Base-by-base conservation (phyloP, 2,113 vertebrate genomes). In the Plotosus lineatus region DNA sequence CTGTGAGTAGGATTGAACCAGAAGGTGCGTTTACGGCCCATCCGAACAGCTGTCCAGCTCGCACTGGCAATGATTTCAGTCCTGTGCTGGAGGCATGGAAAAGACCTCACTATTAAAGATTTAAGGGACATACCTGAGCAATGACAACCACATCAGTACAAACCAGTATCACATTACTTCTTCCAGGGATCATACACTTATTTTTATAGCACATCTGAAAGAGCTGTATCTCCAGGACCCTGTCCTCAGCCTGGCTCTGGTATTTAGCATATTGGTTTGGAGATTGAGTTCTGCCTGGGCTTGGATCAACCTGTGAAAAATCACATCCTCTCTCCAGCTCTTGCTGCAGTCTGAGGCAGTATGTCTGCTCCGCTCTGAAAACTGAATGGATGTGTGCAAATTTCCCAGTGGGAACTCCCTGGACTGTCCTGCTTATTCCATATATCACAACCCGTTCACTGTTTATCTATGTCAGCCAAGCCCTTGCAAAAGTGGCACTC, bases 271-370 rank as follows among this genome's bases (percentile, higher is more conserved):
- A 79, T 78, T 87, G 84, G 76, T 68, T 81, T 72, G 81, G 84
- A 83, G 85, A 68, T 0, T 9, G 77, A 73, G 87, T 86, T 82
- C 80, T 76, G 79, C 82, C 87, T 83, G 85, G 38, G 76, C 86
- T 90, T 92, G 82, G 90, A 87, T 86, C 79, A 87, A 82, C 77
- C 88, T 88, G 88, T 87, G 92, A 91, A 93, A 94, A 94, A 88
- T 91, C 91, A 88, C 90, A 90, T 90, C 86, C 86, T 82, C 86
- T 78, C 74, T 82, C 23, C 55, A 92, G 81, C 86, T 75, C 84
- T 83, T 81, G 40, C 77, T 78, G 82, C 82, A 87, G 86, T 89
- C 83, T 90, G 91, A 90, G 75, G 89, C 81, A 31, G 71, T 86
- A 89, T 86, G 89, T 93, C 90, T 86, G 82, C 51, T 82, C 51